These are phyloP conservation scores for Agonopterix heracliana DNA, from an alignment of 2,888 invertebrate genomes.

Conservation along the genomic window DNA sequence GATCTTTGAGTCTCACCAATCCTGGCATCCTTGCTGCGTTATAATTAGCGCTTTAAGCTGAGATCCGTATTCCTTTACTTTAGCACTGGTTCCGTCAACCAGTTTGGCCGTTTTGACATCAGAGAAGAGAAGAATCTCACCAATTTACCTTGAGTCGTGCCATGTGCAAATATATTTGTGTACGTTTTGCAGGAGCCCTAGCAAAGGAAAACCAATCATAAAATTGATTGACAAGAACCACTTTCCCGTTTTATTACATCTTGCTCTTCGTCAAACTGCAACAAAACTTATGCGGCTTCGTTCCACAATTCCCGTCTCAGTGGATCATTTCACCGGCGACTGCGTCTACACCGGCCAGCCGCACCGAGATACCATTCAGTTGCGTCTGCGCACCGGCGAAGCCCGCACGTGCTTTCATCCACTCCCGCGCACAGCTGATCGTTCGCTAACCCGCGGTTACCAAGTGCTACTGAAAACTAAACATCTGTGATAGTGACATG, in stretches of 20 bases:
- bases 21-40: too few species aligned
- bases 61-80: too few species aligned
- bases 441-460: constrained; percentile 17
- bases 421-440: constrained; percentile 22
- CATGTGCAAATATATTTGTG: too few species aligned
- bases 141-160: too few species aligned
- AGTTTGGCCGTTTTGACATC: too few species aligned
- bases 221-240: constrained; percentile 18
- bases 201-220: too few species aligned
- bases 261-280: constrained; percentile 32
- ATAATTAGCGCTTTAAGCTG: too few species aligned
- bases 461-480: constrained; percentile 17
- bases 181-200: too few species aligned
- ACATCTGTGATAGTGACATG: constrained; percentile 69
- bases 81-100: too few species aligned
- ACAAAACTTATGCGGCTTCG: constrained; percentile 40
- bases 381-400: constrained; percentile 38
- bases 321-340: constrained; percentile 39
- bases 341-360: constrained; percentile 5
- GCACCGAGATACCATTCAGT: constrained; percentile 28
- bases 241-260: constrained; percentile 34
- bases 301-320: constrained; percentile 21
- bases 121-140: too few species aligned
- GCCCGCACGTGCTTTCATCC: constrained; percentile 30
- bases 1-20: too few species aligned